Percentiles rank a stretch among this genome's conserved stretches.
These are phyloP conservation scores for Arbacia lixula DNA, from an alignment of 53 echinoderm and acorn worm genomes.

Conservation along the genomic window DNA sequence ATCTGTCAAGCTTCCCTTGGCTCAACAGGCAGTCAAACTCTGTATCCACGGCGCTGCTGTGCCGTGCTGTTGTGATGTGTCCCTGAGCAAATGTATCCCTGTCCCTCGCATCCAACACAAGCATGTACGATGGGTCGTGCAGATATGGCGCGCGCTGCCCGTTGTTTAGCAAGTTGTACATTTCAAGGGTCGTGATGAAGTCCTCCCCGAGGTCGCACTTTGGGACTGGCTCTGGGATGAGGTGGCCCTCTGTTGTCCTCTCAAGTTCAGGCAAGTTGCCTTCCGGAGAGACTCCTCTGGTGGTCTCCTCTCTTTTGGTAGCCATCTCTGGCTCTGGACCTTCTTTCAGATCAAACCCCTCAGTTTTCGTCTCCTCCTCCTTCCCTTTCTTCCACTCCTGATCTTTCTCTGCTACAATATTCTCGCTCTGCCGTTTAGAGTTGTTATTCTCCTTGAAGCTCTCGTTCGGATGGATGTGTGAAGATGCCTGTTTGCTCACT, in stretches of 20 bases:
- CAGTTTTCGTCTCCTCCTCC: too few species aligned
- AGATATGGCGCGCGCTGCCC: conserved; percentile 76
- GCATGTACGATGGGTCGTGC: conserved; percentile 70
- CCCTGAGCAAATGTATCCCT: conserved; percentile 3
- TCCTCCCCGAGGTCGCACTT: conserved; percentile 51
- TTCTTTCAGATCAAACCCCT: too few species aligned
- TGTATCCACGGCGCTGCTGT: conserved; percentile 79
- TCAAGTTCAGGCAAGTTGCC: conserved; percentile 9
- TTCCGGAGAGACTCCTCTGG: too few species aligned
- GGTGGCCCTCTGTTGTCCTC: conserved; percentile 44
- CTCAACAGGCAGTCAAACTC: conserved; percentile 74
- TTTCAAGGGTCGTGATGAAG: conserved; percentile 62
- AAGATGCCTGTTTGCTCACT: too few species aligned
- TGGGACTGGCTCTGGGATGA: conserved; percentile 38
- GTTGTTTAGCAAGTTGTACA: conserved; percentile 82
- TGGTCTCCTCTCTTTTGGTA: too few species aligned
- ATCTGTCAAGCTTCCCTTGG: conserved; percentile 62
- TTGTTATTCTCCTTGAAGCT: too few species aligned
- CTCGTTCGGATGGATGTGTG: too few species aligned
- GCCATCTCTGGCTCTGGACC: too few species aligned
- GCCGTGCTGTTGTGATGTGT: conserved; percentile 80
- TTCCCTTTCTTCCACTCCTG: too few species aligned
- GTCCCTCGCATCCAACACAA: conserved; percentile 78
- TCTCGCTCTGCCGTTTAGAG: too few species aligned
- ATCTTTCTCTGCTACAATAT: too few species aligned